Percentiles rank a stretch among this genome's conserved stretches.
Conservation (phyloP, 2,797 vertebrate genomes). For the Mormyrus hasselquistii region DNA sequence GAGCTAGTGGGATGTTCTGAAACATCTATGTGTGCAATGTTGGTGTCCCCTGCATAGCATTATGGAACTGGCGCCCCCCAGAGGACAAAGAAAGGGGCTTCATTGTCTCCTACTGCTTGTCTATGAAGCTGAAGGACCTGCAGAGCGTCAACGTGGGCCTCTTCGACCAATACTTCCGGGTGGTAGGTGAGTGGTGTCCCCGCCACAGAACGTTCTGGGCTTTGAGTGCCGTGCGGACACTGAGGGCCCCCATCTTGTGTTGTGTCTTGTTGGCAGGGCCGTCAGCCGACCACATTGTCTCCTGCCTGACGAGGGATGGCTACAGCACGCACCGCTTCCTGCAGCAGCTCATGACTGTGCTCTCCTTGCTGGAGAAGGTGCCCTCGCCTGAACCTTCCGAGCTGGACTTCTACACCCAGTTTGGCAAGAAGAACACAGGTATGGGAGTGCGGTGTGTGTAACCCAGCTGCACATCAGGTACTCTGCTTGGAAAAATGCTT, state of each 20-base stretch:
- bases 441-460: constrained; percentile 14
- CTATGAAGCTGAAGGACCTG: constrained; percentile 72
- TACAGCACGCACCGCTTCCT: constrained; percentile 86
- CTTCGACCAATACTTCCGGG: constrained; percentile 93
- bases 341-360: constrained; percentile 85
- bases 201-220: background rate
- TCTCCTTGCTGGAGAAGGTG: constrained; percentile 78
- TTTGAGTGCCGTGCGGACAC: background rate
- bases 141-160: constrained; percentile 88
- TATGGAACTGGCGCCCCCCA: constrained; percentile 64
- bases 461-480: background rate
- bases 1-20: background rate
- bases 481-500: background rate
- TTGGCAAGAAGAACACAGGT: constrained; percentile 83
- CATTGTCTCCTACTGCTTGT: constrained; percentile 74
- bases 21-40: background rate
- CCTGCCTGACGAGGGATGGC: constrained; percentile 87
- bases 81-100: constrained; percentile 63
- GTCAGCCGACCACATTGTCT: constrained; percentile 76
- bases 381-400: constrained; percentile 86
- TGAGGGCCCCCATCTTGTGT: background rate
- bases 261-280: constrained; percentile 56
- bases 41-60: constrained; percentile 42
- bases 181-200: constrained; percentile 69
- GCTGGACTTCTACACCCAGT: constrained; percentile 95